Percentiles rank a stretch among this genome's conserved stretches.
These are phyloP conservation scores for Enteromius afrohamiltoni DNA, from an alignment of 2,797 vertebrate species.

Conservation along the genomic window DNA sequence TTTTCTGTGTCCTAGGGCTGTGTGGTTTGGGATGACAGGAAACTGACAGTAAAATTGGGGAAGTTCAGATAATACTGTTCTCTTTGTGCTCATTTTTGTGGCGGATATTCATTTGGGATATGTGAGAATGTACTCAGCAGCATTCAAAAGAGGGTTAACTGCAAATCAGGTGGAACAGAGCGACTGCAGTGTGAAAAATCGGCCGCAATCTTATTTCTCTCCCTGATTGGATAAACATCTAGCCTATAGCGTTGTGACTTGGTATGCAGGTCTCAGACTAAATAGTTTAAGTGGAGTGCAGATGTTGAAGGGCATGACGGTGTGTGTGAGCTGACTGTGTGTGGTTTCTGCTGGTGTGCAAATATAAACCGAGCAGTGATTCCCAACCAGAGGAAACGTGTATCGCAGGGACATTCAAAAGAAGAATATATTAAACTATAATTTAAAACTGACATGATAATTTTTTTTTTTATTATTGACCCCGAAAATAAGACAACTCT, in stretches of 20 bases:
- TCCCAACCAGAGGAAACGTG: not conserved
- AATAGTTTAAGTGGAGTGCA: constrained; percentile 42
- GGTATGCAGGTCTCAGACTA: constrained; percentile 37
- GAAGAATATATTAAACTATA: not conserved
- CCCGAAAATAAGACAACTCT: too few species aligned
- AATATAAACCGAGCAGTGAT: not conserved
- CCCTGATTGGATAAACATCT: constrained; percentile 52
- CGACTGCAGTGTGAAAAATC: constrained; percentile 57
- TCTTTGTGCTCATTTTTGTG: constrained; percentile 48
- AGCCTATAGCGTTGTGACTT: constrained; percentile 43
- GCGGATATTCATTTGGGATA: constrained; percentile 44
- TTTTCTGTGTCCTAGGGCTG: constrained; percentile 7
- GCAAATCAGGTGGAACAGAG: constrained; percentile 59
- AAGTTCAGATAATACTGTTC: constrained; percentile 22
- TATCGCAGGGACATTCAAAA: not conserved
- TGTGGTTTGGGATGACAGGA: constrained; percentile 20
- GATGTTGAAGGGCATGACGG: constrained; percentile 44
- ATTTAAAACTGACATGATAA: not conserved
- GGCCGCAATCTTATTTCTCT: constrained; percentile 48
- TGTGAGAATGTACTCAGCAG: constrained; percentile 45
- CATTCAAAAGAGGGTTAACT: constrained; percentile 48
- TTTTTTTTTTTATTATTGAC: too few species aligned
- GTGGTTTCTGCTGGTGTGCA: constrained; percentile 8
- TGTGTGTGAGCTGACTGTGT: not conserved
- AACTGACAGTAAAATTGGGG: constrained; percentile 25